Percentiles rank a stretch among this genome's conserved stretches.
Evolutionary conservation across 2,797 vertebrate genomes (phyloP).

Genomic region (Sebastes minor): DNA sequence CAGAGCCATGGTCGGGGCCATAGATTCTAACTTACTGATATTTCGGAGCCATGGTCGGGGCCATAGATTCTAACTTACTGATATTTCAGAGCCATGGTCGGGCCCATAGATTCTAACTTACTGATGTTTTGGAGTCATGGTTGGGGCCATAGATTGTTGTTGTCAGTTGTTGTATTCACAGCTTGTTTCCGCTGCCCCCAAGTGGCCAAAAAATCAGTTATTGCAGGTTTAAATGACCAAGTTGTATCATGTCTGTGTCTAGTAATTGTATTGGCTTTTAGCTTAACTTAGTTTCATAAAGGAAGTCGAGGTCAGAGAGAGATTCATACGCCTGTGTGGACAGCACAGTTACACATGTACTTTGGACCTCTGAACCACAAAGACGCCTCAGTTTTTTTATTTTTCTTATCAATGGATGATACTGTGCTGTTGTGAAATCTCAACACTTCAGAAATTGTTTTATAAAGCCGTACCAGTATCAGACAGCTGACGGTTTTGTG

Average conservation of each 20-base stretch:
- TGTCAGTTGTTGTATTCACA: too few relatives aligned
- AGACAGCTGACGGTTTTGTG: neutral
- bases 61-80: too few relatives aligned
- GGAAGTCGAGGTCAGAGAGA: neutral
- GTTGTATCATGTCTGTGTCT: neutral
- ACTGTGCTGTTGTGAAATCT: slow-evolving; percentile 1
- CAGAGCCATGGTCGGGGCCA: too few relatives aligned
- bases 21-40: too few relatives aligned
- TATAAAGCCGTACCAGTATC: neutral
- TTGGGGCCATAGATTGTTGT: too few relatives aligned
- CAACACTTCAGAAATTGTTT: neutral
- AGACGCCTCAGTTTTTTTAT: neutral
- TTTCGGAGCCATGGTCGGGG: too few relatives aligned
- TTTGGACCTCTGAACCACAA: neutral
- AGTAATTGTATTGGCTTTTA: neutral
- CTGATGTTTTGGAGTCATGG: too few relatives aligned
- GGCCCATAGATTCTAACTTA: too few relatives aligned
- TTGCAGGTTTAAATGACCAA: too few relatives aligned
- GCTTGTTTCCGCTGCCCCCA: too few relatives aligned
- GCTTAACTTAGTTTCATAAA: neutral
- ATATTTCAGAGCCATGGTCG: too few relatives aligned
- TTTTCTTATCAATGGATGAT: neutral
- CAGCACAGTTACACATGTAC: neutral
- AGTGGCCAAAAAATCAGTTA: too few relatives aligned
- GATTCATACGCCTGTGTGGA: neutral